Percentiles rank a stretch among this genome's conserved stretches.
These are phyloP conservation scores for Pristionchus arcanus DNA, from an alignment of 2,888 invertebrate genomes.

Conservation along the genomic window DNA sequence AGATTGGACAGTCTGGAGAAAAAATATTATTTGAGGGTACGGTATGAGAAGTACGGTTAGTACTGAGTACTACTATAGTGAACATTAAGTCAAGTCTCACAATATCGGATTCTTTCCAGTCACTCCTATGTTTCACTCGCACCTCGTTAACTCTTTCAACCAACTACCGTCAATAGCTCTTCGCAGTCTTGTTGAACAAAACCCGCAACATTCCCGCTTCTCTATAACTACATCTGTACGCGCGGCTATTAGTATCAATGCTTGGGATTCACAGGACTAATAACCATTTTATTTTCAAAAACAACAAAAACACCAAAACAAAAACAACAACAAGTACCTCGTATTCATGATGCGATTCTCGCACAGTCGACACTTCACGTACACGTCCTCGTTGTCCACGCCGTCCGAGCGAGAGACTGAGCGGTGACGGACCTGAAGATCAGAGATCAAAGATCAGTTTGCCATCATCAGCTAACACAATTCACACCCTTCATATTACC, in stretches of 20 bases:
- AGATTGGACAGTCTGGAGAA: no score
- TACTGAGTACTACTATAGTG: no score
- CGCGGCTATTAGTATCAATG: neutral
- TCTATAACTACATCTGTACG: neutral
- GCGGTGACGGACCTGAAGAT: conserved; percentile 47
- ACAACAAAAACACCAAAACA: neutral
- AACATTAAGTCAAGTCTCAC: no score
- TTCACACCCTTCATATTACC: no score
- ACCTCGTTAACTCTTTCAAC: neutral
- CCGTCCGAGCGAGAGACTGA: conserved; percentile 52
- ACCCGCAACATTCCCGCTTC: neutral
- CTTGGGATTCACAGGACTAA: neutral
- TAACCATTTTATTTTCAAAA: neutral
- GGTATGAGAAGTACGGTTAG: no score
- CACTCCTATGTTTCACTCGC: neutral
- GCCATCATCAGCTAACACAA: neutral
- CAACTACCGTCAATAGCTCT: neutral
- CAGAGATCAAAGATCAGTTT: neutral
- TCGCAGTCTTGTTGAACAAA: neutral
- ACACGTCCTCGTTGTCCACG: conserved; percentile 54
- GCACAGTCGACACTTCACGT: conserved; percentile 61
- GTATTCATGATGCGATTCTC: conserved; percentile 69
- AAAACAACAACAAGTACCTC: conserved; percentile 17
- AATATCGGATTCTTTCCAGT: neutral
- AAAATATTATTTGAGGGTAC: no score